Percentiles rank a stretch among this genome's conserved stretches.
Evolutionary conservation across 2,888 invertebrate genomes (phyloP).

Genomic region (Euzophera pinguis): DNA sequence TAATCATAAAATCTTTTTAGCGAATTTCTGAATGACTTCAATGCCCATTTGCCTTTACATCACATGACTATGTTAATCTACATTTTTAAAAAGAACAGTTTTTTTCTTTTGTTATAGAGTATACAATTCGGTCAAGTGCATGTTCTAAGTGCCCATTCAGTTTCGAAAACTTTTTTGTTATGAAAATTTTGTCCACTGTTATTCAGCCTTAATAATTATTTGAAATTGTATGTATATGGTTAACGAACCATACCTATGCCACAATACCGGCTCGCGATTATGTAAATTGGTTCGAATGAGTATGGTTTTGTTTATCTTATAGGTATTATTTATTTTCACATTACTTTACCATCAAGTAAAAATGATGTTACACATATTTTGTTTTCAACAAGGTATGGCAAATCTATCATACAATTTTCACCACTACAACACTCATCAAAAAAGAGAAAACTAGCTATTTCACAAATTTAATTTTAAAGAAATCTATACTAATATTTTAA

Average conservation of each 20-base stretch:
- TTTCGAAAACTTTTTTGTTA: slow-evolving; percentile 14
- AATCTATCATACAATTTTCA: too few relatives aligned
- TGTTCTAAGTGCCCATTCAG: neutral
- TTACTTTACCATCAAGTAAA: too few relatives aligned
- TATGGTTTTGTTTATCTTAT: neutral
- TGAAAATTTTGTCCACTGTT: slow-evolving; percentile 14
- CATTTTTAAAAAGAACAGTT: neutral
- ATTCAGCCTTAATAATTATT: slow-evolving; percentile 12
- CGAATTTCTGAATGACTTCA: too few relatives aligned
- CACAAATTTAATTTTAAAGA: too few relatives aligned
- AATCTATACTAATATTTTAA: too few relatives aligned
- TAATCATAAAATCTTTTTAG: too few relatives aligned
- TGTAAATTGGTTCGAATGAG: neutral
- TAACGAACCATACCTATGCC: neutral
- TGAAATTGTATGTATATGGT: neutral
- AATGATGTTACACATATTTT: too few relatives aligned
- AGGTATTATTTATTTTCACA: too few relatives aligned
- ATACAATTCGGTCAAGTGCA: slow-evolving; percentile 23
- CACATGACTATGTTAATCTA: neutral
- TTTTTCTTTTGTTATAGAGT: neutral
- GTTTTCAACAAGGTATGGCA: too few relatives aligned
- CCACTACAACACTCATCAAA: too few relatives aligned
- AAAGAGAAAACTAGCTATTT: too few relatives aligned
- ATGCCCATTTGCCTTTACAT: neutral
- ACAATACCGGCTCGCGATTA: neutral